Conservation (phyloP, 2,888 invertebrate species). For the Callimorpha dominula region DNA sequence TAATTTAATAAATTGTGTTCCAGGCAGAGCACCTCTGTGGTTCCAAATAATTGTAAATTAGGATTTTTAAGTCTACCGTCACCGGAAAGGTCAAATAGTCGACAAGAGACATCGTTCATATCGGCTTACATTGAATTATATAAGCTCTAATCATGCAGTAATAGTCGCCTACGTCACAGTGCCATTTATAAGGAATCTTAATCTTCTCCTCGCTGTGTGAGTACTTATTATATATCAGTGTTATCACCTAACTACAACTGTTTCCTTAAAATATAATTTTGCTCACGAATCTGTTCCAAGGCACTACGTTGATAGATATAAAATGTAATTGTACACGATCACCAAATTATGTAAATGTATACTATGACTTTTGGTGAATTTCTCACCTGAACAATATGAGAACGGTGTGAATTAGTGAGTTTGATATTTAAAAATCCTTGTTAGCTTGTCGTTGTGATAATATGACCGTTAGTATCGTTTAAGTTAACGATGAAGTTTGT, state of each 20-base stretch:
- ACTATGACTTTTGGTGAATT: constrained; percentile 15
- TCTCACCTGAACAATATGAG: constrained; percentile 25
- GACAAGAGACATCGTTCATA: constrained; percentile 38
- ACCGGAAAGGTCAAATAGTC: constrained; percentile 19
- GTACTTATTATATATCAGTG: constrained; percentile 31
- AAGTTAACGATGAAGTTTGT: constrained; percentile 47
- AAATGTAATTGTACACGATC: constrained; percentile 28
- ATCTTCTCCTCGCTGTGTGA: constrained; percentile 30
- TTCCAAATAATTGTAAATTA: constrained; percentile 58
- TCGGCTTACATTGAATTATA: constrained; percentile 37
- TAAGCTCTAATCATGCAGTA: constrained; percentile 20
- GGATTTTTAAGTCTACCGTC: constrained; percentile 38
- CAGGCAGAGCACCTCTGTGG: constrained; percentile 56
- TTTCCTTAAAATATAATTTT: constrained; percentile 35
- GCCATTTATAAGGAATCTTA: constrained; percentile 40
- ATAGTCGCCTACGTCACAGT: constrained; percentile 41
- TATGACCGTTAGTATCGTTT: constrained; percentile 45
- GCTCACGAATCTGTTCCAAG: constrained; percentile 39
- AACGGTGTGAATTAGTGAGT: constrained; percentile 23
- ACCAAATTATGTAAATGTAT: constrained; percentile 24
- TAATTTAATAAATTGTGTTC: constrained; percentile 56
- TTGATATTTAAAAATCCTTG: constrained; percentile 30
- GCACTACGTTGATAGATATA: constrained; percentile 31
- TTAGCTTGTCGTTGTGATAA: constrained; percentile 47
- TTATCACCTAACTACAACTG: constrained; percentile 24